Evolutionary conservation across 2,113 vertebrate genomes (phyloP).

Genomic region (Bubalus kerabau): DNA sequence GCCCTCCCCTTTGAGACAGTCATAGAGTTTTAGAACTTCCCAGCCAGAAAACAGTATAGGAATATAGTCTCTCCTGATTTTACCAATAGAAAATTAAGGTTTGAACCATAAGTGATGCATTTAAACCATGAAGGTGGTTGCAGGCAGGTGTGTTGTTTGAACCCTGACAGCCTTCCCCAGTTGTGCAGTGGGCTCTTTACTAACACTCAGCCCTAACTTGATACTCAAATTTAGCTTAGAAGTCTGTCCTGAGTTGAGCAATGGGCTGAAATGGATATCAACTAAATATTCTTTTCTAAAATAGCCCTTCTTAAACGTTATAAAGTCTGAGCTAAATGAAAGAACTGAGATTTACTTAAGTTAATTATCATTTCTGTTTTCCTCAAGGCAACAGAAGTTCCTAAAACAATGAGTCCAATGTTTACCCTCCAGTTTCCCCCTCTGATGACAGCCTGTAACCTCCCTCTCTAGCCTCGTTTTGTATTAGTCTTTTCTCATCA

Average conservation of each 20-base stretch:
- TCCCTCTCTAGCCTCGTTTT: background rate
- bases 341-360: background rate
- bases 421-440: background rate
- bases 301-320: background rate
- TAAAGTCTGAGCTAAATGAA: background rate
- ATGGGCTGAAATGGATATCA: background rate
- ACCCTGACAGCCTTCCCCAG: background rate
- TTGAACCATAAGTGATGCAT: background rate
- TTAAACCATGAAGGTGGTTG: background rate
- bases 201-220: background rate
- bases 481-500: background rate
- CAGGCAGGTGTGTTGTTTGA: background rate
- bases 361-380: background rate
- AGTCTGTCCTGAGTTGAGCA: background rate
- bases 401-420: background rate
- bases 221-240: background rate
- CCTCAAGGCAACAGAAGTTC: background rate
- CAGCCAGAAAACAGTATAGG: background rate
- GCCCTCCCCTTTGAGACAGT: background rate
- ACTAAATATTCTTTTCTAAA: background rate
- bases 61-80: background rate
- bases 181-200: background rate
- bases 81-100: background rate
- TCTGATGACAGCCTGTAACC: rapidly evolving
- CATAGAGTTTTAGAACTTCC: background rate